Conservation (phyloP, 2,797 vertebrate species). For the Gallinago nigripennis region DNA sequence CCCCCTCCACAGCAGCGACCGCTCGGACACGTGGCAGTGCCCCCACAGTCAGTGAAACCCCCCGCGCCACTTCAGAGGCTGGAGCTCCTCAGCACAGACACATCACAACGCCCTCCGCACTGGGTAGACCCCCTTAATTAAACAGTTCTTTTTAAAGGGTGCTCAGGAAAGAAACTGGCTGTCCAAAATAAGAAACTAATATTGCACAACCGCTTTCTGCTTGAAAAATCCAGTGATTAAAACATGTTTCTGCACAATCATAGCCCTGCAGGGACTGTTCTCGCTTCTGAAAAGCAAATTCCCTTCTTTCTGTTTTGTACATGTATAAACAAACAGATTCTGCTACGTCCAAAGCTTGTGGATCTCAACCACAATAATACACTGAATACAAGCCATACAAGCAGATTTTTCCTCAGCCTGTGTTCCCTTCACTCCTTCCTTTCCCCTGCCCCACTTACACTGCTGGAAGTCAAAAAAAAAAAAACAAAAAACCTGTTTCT, state of each 20-base stretch:
- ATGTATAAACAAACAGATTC: neutral
- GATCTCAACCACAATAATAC: neutral
- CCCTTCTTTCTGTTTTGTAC: neutral
- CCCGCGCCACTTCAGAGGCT: neutral
- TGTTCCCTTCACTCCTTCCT: neutral
- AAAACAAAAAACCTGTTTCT: slow-evolving; percentile 36
- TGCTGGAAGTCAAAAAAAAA: slow-evolving; percentile 61
- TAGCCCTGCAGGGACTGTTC: slow-evolving; percentile 12
- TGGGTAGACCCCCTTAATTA: neutral
- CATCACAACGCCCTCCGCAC: neutral
- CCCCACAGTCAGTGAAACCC: slow-evolving; percentile 46
- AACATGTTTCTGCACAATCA: neutral
- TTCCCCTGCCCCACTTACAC: neutral
- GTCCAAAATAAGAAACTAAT: neutral
- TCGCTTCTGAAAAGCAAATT: slow-evolving; percentile 5
- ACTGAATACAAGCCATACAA: slow-evolving; percentile 5
- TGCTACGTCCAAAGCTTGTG: neutral
- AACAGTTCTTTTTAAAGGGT: slow-evolving; percentile 19
- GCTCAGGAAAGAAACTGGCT: neutral
- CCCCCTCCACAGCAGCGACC: neutral
- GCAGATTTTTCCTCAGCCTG: neutral
- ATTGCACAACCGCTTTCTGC: slow-evolving; percentile 10
- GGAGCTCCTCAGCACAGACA: neutral
- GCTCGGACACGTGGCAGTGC: neutral
- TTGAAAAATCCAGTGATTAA: slow-evolving; percentile 3